Conservation (phyloP, 2,113 vertebrate genomes). For the Dinomys branickii region DNA sequence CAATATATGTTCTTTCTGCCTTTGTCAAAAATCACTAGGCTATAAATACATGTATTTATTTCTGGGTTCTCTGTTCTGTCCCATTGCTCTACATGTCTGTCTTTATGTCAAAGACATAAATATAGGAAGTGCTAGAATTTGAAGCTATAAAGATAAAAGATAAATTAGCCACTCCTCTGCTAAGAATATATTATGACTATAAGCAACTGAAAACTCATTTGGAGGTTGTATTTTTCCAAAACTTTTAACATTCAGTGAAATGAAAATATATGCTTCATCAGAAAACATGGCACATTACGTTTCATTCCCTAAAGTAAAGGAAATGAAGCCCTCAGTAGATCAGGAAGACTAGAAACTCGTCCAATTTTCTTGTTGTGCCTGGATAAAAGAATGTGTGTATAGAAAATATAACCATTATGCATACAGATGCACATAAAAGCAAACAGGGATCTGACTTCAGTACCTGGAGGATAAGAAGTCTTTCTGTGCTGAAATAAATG, state of each 20-base stretch:
- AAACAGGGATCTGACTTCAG: background rate
- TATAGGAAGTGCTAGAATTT: constrained; percentile 1
- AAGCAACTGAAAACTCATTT: background rate
- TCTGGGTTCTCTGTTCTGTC: background rate
- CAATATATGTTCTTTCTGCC: background rate
- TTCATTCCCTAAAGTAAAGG: background rate
- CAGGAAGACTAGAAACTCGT: background rate
- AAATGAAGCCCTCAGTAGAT: constrained; percentile 31
- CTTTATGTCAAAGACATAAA: background rate
- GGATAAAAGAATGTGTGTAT: background rate
- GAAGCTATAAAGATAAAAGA: constrained; percentile 25
- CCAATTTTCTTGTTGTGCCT: background rate
- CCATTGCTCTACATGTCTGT: background rate
- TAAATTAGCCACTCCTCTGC: background rate
- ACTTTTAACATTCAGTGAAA: constrained; percentile 26
- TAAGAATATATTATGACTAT: background rate
- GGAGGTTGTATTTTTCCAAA: background rate
- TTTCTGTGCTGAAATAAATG: constrained; percentile 23
- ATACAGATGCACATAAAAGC: background rate
- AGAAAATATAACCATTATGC: background rate
- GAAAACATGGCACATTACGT: background rate
- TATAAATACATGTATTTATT: background rate
- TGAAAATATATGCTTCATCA: background rate
- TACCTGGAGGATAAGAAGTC: background rate
- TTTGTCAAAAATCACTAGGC: background rate